Base-by-base conservation (phyloP, 2,797 vertebrate genomes). In the Limosa lapponica region DNA sequence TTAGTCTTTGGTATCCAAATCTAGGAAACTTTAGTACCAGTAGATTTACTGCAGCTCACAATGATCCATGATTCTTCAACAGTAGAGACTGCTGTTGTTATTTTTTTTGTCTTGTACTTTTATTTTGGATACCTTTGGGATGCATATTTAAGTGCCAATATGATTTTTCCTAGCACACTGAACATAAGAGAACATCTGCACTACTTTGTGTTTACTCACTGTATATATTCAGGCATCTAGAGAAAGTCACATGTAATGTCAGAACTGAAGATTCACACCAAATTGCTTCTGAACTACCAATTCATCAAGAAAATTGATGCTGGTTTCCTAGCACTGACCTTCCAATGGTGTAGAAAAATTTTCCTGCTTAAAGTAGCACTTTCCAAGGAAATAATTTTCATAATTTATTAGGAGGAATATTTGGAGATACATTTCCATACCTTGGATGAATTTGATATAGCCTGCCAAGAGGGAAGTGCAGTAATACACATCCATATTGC, bases 251-350 rank as follows among this genome's bases (percentile, higher is more conserved):
- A n/a, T 49, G 41, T 54, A 80, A 51, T 80, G 55, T 89, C 78
- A 85, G 84, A 89, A 94, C 10, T 32, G 77, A 95, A 90, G 57
- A 58, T 54, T 78, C 3, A 1, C 11, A 57, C 8, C 54, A 78
- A 90, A 90, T 83, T 93, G 24, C 13, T 85, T 84, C 51, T 89
- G 80, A 90, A 58, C 28, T 61, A 84, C 43, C 43, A 74, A 66
- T 91, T 86, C 17, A 62, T 66, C 54, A 87, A 70, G 66, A 92
- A 91, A 86, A 95, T 51, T 46, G 34, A 89, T 82, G 52, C 23
- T 92, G 10, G 39, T 93, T 74, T 91, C 55, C 61, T 75, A 82
- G 20, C 52, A 71, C 2, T 83, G 59, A 74, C 55, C 43, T 93
- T 87, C 30, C 34, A 62, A 30, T 20, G 17, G 23, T 28, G 43